A percentile compares a stretch with the other conserved stretches of the same genome.
These are phyloP conservation scores for Lathronympha strigana DNA, from an alignment of 2,888 invertebrate species.

Conservation along the genomic window DNA sequence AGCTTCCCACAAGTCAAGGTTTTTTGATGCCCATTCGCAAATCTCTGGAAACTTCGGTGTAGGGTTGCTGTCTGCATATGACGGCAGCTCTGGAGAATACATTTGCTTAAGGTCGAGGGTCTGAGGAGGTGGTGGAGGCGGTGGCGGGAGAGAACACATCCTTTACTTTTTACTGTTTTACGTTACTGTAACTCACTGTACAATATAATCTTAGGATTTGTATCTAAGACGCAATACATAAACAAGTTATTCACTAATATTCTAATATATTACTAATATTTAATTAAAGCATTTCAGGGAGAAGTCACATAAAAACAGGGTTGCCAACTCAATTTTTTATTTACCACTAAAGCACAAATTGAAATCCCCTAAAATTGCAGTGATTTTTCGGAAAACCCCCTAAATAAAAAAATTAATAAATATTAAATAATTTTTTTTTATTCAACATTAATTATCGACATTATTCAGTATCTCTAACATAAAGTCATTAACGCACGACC, in stretches of 20 bases:
- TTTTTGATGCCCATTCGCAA: constrained; percentile 83
- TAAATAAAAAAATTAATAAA: too few relatives aligned
- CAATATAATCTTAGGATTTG: background rate
- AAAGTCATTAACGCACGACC: too few relatives aligned
- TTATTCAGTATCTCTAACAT: too few relatives aligned
- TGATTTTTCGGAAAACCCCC: too few relatives aligned
- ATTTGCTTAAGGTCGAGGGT: constrained; percentile 41
- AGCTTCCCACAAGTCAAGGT: constrained; percentile 83
- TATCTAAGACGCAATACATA: background rate
- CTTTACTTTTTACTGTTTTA: constrained; percentile 13
- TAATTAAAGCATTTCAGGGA: background rate
- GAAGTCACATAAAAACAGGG: too few relatives aligned
- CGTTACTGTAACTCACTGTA: constrained; percentile 37
- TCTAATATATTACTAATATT: background rate
- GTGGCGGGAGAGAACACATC: constrained; percentile 70
- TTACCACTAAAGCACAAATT: too few relatives aligned
- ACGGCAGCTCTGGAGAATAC: constrained; percentile 43
- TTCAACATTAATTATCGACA: too few relatives aligned
- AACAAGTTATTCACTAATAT: background rate
- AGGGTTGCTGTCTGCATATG: constrained; percentile 44
- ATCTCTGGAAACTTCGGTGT: constrained; percentile 56
- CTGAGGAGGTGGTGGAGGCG: constrained; percentile 60
- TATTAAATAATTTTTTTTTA: too few relatives aligned
- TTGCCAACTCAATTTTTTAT: too few relatives aligned
- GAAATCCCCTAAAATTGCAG: too few relatives aligned